These are phyloP conservation scores for Maccullochella peelii DNA, from an alignment of 2,113 vertebrate genomes.

Conservation along the genomic window DNA sequence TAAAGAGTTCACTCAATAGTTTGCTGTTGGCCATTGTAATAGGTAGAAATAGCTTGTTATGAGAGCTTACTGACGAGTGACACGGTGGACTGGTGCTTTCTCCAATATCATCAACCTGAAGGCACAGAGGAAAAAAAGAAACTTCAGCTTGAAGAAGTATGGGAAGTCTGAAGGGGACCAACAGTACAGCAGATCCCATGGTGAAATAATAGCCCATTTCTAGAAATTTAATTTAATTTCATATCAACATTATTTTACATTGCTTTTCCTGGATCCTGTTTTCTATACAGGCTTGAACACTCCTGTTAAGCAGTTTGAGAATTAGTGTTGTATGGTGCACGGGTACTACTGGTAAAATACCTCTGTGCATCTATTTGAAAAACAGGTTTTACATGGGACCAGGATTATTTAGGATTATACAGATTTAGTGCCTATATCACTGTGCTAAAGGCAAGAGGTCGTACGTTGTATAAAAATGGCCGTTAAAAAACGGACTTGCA, in stretches of 20 bases:
- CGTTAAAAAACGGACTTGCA: background rate
- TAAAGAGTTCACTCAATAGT: background rate
- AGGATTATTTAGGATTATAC: constrained; percentile 31
- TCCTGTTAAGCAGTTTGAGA: constrained; percentile 12
- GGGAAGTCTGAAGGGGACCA: constrained; percentile 7
- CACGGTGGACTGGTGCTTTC: background rate
- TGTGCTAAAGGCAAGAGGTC: background rate
- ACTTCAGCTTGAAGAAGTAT: constrained; percentile 9
- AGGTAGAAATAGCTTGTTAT: background rate
- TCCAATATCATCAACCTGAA: constrained; percentile 3
- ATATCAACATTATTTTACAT: background rate
- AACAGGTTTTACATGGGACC: constrained; percentile 3
- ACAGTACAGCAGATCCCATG: background rate
- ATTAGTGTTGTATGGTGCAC: constrained; percentile 9
- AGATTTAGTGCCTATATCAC: background rate
- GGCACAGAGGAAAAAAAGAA: constrained; percentile 11
- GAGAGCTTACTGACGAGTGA: constrained; percentile 7
- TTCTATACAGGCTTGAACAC: background rate
- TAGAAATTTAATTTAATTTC: constrained; percentile 2
- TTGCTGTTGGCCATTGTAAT: background rate
- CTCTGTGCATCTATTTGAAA: constrained; percentile 11
- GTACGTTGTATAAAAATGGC: background rate
- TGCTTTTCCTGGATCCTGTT: constrained; percentile 4
- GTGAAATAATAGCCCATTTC: constrained; percentile 1
- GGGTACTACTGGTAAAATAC: background rate